phyloP scores from a whole-genome alignment of 2,888 invertebrate genomes.

The Noctua janthina region DNA sequence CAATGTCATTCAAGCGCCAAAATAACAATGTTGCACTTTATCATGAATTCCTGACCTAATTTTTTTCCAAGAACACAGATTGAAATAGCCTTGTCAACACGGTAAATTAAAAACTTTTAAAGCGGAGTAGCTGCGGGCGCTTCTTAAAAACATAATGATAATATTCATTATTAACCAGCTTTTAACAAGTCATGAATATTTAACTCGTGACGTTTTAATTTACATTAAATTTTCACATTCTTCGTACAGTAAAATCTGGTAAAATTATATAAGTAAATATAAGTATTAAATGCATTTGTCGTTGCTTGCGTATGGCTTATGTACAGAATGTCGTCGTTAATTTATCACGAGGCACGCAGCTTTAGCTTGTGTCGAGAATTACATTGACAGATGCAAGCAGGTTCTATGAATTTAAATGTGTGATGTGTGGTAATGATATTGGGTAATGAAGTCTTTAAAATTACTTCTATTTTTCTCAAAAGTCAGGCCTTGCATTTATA shows the following conservation, averaged over 20 bases:
- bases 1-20: too few relatives aligned
- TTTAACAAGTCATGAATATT: constrained; percentile 27
- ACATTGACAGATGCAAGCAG: background rate
- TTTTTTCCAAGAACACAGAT: background rate
- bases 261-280: background rate
- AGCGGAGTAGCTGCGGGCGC: background rate
- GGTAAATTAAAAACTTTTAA: constrained; percentile 19
- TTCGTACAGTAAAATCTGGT: background rate
- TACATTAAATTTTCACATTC: background rate
- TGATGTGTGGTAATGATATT: background rate
- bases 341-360: background rate
- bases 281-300: background rate
- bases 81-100: background rate
- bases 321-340: background rate
- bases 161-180: background rate
- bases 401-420: background rate
- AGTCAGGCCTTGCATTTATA: background rate
- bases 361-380: background rate
- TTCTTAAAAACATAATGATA: constrained; percentile 5
- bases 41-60: background rate
- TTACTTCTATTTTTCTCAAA: background rate
- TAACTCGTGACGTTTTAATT: background rate
- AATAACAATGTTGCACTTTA: background rate
- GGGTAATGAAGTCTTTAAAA: background rate
- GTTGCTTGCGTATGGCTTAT: constrained; percentile 9